Base-by-base conservation (phyloP, 2,888 invertebrate genomes). In the Eurytoma californica region DNA sequence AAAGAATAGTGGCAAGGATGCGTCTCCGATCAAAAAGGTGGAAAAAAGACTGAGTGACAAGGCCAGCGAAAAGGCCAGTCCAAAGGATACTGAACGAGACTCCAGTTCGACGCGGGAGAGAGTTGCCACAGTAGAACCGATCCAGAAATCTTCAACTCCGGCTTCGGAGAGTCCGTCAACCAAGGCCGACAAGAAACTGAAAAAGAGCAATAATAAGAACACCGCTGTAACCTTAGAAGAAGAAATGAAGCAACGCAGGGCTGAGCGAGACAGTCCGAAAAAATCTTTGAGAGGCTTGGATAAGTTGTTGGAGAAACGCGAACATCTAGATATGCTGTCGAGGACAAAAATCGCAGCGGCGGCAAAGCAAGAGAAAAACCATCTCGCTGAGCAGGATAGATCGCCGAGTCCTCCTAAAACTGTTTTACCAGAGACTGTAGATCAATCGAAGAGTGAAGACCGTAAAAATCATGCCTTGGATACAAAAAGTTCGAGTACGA, bases 271-370 rank as follows among this genome's bases (percentile, higher is more conserved):
- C 85, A 91, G 89, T 84, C 92, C 90, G 89, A 94, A 92, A 91
- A 93, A 93, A 88, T 91, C 91, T 78, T 91, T 92, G 87, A 93
- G 92, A 30, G 91, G 93, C 3, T 86, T 94, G 68, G 93, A 94
- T 83, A 92, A 92, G 83, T 86, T 94, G 63, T 91, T 94, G 63
- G 93, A 91, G 81, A 92, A 91, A 84, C 90, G 91, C 68, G 92
- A 92, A 84, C 91, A 91, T 80, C 89, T 91, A 61, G 90, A 88
- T 80, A 90, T 87, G 80, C 80, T 89, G 28, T 84, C 88, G 73
- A 89, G 87, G 73, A 86, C 84, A 0, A 88, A 87, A 57, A 85
- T 82, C 30, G 78, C 84, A 5, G 86, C 87, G 47, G 13, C 14
- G 9, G 57, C 58, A 0, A 80, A 63, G 12, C 57, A 55, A 24